These are phyloP conservation scores for Cephus pygmeus DNA, from an alignment of 2,888 invertebrate species.

Conservation along the genomic window DNA sequence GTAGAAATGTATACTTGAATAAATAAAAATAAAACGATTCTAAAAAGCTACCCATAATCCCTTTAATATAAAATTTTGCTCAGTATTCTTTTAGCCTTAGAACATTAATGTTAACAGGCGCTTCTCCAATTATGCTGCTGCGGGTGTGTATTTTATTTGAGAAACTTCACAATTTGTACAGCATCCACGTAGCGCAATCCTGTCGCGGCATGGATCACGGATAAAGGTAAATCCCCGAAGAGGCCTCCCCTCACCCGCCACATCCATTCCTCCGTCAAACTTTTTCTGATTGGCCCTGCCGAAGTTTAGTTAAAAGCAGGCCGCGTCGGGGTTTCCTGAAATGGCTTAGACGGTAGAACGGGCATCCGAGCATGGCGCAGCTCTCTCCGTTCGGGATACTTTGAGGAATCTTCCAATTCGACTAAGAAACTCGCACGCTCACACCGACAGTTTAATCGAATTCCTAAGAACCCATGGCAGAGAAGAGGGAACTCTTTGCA, in stretches of 20 bases:
- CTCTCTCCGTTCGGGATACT: slow-evolving; percentile 10
- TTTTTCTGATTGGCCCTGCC: slow-evolving; percentile 39
- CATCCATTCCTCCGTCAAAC: slow-evolving; percentile 23
- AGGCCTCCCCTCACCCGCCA: no score
- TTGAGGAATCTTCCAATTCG: slow-evolving; percentile 47
- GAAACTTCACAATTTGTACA: slow-evolving; percentile 46
- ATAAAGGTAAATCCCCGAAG: slow-evolving; percentile 45
- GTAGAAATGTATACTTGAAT: no score
- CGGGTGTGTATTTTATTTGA: no score
- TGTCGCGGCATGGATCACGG: slow-evolving; percentile 33
- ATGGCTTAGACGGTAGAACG: slow-evolving; percentile 24
- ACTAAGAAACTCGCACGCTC: slow-evolving; percentile 45
- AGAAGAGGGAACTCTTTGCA: no score
- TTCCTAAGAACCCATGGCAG: slow-evolving; percentile 30
- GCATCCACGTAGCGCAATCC: slow-evolving; percentile 32
- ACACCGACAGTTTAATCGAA: slow-evolving; percentile 51
- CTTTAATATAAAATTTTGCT: no score
- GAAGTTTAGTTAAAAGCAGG: slow-evolving; percentile 23
- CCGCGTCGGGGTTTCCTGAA: slow-evolving; percentile 12
- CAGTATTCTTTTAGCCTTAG: no score
- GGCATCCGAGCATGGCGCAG: background rate
- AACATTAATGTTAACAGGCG: no score
- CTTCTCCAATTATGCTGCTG: no score
- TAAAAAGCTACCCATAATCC: no score
- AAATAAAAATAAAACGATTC: no score